Base-by-base conservation (phyloP, 2,888 invertebrate genomes). In the Rotaria socialis region DNA sequence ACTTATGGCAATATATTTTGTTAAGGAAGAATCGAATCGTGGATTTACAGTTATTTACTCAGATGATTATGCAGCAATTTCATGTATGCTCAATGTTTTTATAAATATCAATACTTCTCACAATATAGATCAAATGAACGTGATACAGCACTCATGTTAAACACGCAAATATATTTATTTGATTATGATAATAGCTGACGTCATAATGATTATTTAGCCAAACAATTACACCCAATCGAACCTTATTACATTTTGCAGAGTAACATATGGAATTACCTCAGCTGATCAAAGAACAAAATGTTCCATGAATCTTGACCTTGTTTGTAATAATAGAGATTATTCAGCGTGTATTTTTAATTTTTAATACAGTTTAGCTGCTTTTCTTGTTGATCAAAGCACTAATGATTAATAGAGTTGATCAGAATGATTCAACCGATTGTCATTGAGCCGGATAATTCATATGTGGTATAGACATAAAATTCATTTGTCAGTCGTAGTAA, bases 161-260 rank as follows among this genome's bases (percentile, higher is more conserved):
- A 67, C 19, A 67, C 67, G 19, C 16, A 67, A 67, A 35, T 35
- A 19, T 35, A 67, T 67, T 35, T 35, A 19, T 35, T 35, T 35
- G 67, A 67, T 67, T 67, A 67, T 67, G 35, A 67, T 67, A 67
- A 67, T 67, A 67, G 67, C 19, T 27, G 35, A 67, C 35, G 35
- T 67, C 67, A 67, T 67, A 67, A 35, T 67, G 35, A 67, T 35
- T 67, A 67, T 35, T 16, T 35, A 35, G 27, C 67, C 14, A 35
- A 35, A 35, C 16, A 67, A 19, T 16, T 67, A 35, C 35, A 67
- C 19, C 67, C n/a, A 7, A 11, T 67, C 67, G 27, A 35, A 67
- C 35, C 35, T 35, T 19, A 67, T 7, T 35, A 67, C 35, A 35
- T 5, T 67, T 35, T 35, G 35, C 14, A 35, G 35, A 35, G 16